Conservation (phyloP, 2,888 invertebrate genomes). For the Hirtodrosophila histrioides region DNA sequence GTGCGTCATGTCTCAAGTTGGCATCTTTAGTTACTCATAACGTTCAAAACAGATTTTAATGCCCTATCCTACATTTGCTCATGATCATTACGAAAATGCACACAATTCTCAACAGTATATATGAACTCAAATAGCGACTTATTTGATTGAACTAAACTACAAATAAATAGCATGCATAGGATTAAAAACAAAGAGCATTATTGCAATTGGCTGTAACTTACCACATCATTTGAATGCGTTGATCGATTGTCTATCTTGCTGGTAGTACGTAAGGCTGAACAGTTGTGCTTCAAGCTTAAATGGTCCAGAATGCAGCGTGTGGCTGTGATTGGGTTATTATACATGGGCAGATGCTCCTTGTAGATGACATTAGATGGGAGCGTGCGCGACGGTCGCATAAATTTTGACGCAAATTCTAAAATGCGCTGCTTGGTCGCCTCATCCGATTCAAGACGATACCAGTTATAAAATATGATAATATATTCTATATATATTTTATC, state of each 20-base stretch:
- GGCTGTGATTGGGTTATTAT: constrained; percentile 48
- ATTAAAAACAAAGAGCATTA: neutral
- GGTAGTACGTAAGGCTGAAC: constrained; percentile 53
- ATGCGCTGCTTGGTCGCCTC: constrained; percentile 51
- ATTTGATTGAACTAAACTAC: too few relatives aligned
- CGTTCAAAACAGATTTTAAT: too few relatives aligned
- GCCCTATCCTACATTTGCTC: too few relatives aligned
- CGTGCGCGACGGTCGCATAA: constrained; percentile 71
- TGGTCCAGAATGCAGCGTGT: constrained; percentile 69
- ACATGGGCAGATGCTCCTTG: constrained; percentile 63
- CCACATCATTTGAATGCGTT: constrained; percentile 52
- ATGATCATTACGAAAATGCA: too few relatives aligned
- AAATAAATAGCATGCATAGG: too few relatives aligned
- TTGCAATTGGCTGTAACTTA: constrained; percentile 28
- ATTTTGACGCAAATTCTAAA: constrained; percentile 64
- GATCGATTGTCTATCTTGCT: constrained; percentile 61
- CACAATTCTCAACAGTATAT: too few relatives aligned
- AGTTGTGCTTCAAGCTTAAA: constrained; percentile 51
- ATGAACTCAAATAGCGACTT: too few relatives aligned
- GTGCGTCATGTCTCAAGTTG: too few relatives aligned
- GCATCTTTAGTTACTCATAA: too few relatives aligned
- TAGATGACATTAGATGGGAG: constrained; percentile 58
- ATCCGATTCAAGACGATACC: constrained; percentile 66
- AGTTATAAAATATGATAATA: constrained; percentile 74
- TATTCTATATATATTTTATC: constrained; percentile 75